phyloP scores from a whole-genome alignment of 2,113 vertebrate species.

The Oreocharis arfaki region DNA sequence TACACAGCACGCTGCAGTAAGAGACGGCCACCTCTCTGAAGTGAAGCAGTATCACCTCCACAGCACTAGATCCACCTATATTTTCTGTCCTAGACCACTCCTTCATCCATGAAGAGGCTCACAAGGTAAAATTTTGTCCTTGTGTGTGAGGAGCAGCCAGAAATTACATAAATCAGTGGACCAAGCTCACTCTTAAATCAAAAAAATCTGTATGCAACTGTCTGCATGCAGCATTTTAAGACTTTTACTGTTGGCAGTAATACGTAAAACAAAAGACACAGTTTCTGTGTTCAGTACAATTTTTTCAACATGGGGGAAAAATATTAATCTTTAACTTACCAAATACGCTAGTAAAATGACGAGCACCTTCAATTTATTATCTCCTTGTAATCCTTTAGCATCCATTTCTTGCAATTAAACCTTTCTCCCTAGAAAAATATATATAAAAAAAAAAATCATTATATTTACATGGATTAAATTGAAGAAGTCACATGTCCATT shows the following conservation, averaged over 20 bases:
- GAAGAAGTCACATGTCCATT: background rate
- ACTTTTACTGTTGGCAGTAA: background rate
- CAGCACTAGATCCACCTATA: background rate
- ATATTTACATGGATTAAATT: background rate
- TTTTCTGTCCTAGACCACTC: background rate
- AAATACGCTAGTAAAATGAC: slow-evolving; percentile 53
- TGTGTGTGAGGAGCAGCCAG: background rate
- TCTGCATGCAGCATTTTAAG: background rate
- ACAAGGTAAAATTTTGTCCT: background rate
- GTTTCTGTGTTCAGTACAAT: background rate
- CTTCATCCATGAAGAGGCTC: background rate
- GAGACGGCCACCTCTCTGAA: background rate
- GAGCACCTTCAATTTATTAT: slow-evolving; percentile 38
- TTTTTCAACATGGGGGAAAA: background rate
- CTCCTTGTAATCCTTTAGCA: background rate
- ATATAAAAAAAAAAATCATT: background rate
- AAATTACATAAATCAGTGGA: background rate
- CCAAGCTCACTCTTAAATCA: background rate
- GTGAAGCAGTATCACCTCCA: background rate
- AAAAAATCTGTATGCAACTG: background rate
- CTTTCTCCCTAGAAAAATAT: background rate
- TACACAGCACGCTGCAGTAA: background rate
- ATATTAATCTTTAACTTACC: slow-evolving; percentile 58
- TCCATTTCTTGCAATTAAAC: slow-evolving; percentile 55
- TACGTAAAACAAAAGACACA: background rate